Evolutionary conservation across 2,113 vertebrate genomes (phyloP), one percentile per base, ranked within the genome.

Genomic region (Acinonyx jubatus): DNA sequence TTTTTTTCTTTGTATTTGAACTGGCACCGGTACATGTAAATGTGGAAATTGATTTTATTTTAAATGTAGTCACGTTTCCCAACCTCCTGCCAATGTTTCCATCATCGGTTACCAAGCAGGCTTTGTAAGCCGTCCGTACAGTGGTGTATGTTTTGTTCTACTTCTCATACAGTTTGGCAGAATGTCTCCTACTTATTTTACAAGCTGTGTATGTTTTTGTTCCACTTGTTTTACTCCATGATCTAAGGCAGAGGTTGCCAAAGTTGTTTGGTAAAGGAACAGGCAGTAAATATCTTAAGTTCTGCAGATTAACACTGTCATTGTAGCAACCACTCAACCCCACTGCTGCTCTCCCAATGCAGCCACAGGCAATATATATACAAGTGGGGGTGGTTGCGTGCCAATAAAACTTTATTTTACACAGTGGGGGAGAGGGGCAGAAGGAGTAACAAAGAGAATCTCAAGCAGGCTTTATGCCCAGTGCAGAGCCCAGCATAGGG

Each of bases 281-380:
- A 38, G 38, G 55, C 7, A n/a, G n/a, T 84, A 7, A 91, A n/a
- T 31, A 33, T 61, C 57, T 33, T 2, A 45, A 16, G n/a, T 6
- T 63, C 50, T 33, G 10, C 11, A 5, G 21, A 12, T 45, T 78
- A 61, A 61, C 38, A 69, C 14, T 1, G 33, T 65, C 25, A 18
- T n/a, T 14, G n/a, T 14, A 31, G 33, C 25, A 29, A 55, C 52
- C 16, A 16, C 48, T n/a, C 19, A 27, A 36, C 25, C 11, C 69
- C 31, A 0, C 1, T 5, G 13, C 23, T 69, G 25, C 3, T 25
- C 41, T 18, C 31, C 11, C 2, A 19, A 36, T 1, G 7, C 38
- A 33, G 36, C 8, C 66, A 1, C 4, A 9, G 27, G 36, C 27
- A 41, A 5, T 1, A 41, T 3, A 21, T 2, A 63, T 1, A 48